Base-by-base conservation (phyloP, 2,888 invertebrate species). In the Zonitis immaculata region DNA sequence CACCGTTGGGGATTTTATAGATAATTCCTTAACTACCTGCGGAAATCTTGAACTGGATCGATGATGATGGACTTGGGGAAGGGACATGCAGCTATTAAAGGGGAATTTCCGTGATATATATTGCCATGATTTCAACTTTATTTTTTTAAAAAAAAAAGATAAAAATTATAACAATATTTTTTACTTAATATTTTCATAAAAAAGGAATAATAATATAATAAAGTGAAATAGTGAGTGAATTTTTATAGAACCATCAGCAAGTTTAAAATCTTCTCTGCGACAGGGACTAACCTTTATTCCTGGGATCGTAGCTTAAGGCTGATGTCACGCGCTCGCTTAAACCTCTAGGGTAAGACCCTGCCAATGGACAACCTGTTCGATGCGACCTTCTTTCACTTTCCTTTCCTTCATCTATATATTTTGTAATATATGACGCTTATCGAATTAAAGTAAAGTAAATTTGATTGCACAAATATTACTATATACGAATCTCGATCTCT, bases 341-440 rank as follows among this genome's bases (percentile, higher is more conserved):
- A 62, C 62, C 65, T 64, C 63, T 54, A 50, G 63, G 60, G 62
- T 59, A 56, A 54, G 55, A 60, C 54, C 53, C 57, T 59, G 51
- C 58, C 61, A 63, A 64, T 66, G 62, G 65, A 64, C 65, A 65
- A 66, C 65, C 64, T 64, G 64, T 64, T 64, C 66, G 60, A 59
- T 47, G 53, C 43, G 49, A 52, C 52, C 54, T 48, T 52, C 30
- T 43, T 30, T 44, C 27, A 54, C 54, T 54, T 50, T 52, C 39
- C n/a, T n/a, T n/a, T 18, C 46, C 44, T 32, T 12, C 25, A 28
- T 35, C 27, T 43, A 43, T 16, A 47, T 25, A 43, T 39, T 44
- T 54, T 54, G 44, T 55, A 51, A 26, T 27, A 16, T 12, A 4
- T 35, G 1, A n/a, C 3, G n/a, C 22, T 1, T 7, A 16, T 22